A percentile compares a stretch with the other conserved stretches of the same genome.
Conservation (phyloP, 2,113 vertebrate genomes). For the Scatophagus argus region DNA sequence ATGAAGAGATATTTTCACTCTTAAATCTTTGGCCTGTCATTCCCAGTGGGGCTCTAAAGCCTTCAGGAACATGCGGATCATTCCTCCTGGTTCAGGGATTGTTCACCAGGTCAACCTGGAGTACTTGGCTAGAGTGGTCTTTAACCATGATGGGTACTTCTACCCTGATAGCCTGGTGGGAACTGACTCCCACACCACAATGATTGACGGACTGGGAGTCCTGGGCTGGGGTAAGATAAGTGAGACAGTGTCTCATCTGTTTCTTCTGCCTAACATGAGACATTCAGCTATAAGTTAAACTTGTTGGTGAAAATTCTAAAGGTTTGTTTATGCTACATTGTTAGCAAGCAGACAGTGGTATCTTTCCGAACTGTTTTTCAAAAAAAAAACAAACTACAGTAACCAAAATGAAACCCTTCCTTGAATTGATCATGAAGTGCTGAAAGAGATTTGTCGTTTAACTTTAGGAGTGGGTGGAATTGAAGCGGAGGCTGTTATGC, state of each 20-base stretch:
- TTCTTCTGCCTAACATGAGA: neutral
- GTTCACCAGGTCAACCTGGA: slow-evolving; percentile 98
- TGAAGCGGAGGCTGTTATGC: slow-evolving; percentile 98
- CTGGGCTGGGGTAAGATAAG: slow-evolving; percentile 97
- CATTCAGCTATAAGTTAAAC: too few relatives aligned
- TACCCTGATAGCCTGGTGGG: slow-evolving; percentile 98
- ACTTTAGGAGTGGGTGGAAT: slow-evolving; percentile 96
- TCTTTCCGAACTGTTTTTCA: too few relatives aligned
- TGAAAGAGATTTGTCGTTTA: fast-evolving
- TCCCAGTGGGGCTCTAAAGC: slow-evolving; percentile 96
- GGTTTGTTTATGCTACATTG: too few relatives aligned
- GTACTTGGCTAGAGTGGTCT: slow-evolving; percentile 95
- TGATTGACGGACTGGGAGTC: slow-evolving; percentile 96
- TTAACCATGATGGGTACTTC: slow-evolving; percentile 89
- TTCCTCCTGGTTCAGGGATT: slow-evolving; percentile 97
- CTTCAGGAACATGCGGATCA: slow-evolving; percentile 96
- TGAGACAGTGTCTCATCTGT: slow-evolving; percentile 69
- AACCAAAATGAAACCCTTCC: neutral
- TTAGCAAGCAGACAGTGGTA: too few relatives aligned
- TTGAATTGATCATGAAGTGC: neutral
- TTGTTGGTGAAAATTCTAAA: too few relatives aligned
- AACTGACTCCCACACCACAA: slow-evolving; percentile 98
- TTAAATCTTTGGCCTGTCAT: slow-evolving; percentile 23
- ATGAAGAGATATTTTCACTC: neutral
- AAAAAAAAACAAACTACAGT: too few relatives aligned